These are phyloP conservation scores for Sitta europaea DNA, from an alignment of 2,113 vertebrate species.

Conservation along the genomic window DNA sequence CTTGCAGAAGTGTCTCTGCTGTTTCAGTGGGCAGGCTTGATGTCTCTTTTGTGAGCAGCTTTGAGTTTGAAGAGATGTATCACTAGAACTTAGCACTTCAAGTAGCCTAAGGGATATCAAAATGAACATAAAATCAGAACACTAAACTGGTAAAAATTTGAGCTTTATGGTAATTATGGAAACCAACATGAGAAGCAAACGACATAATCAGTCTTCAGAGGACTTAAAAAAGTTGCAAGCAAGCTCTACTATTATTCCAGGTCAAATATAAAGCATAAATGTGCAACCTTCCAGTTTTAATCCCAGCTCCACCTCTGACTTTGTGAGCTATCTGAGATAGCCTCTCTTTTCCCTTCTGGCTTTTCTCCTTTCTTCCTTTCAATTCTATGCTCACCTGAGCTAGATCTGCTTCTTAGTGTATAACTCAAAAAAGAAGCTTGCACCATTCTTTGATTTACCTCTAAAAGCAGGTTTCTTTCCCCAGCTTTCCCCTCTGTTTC, in stretches of 20 bases:
- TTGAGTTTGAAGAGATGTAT: not conserved
- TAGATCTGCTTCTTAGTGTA: not conserved
- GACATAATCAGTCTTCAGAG: conserved; percentile 21
- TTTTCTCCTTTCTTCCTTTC: not conserved
- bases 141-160: conserved; percentile 12
- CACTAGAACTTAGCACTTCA: not conserved
- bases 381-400: not conserved
- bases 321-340: not conserved
- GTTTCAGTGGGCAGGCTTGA: not conserved
- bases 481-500: not conserved
- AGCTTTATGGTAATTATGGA: conserved; percentile 33
- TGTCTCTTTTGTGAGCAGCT: not conserved
- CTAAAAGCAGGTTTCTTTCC: not conserved
- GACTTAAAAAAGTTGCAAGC: not conserved
- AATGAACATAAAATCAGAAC: conserved; percentile 9
- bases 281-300: not conserved
- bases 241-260: not conserved
- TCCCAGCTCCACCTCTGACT: not conserved
- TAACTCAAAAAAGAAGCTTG: not conserved
- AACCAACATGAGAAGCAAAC: conserved; percentile 19
- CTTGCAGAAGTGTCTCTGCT: not conserved
- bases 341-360: not conserved
- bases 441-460: not conserved
- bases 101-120: not conserved
- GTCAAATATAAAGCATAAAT: conserved; percentile 11